Evolutionary conservation across 1,140 invertebrate genomes (phyloP).

Genomic region (Drosophila prosaltans): DNA sequence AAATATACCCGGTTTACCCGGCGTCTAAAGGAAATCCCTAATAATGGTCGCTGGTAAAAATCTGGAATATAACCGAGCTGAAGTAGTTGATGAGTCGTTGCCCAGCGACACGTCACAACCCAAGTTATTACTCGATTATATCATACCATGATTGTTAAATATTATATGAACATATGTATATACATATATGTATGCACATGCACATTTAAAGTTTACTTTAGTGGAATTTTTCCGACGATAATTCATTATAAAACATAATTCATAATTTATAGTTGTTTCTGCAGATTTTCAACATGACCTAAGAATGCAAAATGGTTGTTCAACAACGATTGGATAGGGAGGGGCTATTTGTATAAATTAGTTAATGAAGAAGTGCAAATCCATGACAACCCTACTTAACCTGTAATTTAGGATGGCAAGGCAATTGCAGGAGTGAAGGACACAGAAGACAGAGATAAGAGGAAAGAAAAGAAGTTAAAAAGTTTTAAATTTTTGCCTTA

Average conservation of each 20-base stretch:
- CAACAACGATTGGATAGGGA: neutral
- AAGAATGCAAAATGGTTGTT: neutral
- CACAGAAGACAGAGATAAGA: neutral
- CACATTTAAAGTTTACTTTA: neutral
- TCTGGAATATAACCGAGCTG: too few relatives aligned
- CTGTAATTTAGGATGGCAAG: neutral
- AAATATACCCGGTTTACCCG: too few relatives aligned
- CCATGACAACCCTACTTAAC: neutral
- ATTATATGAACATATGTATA: neutral
- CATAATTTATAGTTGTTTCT: neutral
- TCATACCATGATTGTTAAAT: neutral
- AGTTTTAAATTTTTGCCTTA: constrained; percentile 24
- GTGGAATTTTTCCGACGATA: neutral
- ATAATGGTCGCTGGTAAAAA: too few relatives aligned
- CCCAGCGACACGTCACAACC: neutral
- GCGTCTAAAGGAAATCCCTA: too few relatives aligned
- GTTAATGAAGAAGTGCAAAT: neutral
- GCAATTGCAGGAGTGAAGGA: neutral
- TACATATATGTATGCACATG: neutral
- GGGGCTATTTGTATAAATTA: neutral
- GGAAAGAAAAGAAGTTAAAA: too few relatives aligned
- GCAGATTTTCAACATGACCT: neutral
- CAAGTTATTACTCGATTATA: neutral
- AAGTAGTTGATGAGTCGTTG: neutral
- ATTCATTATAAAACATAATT: neutral